These are phyloP conservation scores for Echiichthys vipera DNA, from an alignment of 2,797 vertebrate genomes.

Conservation along the genomic window DNA sequence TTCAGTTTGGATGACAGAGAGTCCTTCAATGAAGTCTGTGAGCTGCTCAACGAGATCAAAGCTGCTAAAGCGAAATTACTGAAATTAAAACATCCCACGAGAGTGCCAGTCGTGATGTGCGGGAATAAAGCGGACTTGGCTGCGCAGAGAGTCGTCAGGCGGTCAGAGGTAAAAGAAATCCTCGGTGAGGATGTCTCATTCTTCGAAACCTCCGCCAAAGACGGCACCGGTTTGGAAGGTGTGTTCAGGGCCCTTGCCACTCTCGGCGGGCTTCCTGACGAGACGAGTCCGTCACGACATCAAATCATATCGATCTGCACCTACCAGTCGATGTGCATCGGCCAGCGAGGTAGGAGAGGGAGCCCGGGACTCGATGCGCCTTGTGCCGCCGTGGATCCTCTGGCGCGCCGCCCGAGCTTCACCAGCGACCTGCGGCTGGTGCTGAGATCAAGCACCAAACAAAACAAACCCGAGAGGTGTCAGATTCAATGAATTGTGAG, in stretches of 20 bases:
- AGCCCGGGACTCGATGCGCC: constrained; percentile 58
- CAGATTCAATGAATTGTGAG: constrained; percentile 85
- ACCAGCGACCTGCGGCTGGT: constrained; percentile 82
- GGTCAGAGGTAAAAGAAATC: constrained; percentile 46
- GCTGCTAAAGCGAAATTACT: constrained; percentile 76
- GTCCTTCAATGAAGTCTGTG: constrained; percentile 75
- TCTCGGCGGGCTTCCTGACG: constrained; percentile 78
- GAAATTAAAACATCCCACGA: constrained; percentile 68
- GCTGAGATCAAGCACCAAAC: constrained; percentile 80
- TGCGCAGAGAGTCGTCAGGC: constrained; percentile 54
- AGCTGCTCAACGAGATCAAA: constrained; percentile 76
- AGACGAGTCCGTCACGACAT: constrained; percentile 79
- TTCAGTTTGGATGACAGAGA: constrained; percentile 81
- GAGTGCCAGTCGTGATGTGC: constrained; percentile 74
- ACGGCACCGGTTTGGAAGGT: constrained; percentile 70
- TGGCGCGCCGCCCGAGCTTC: constrained; percentile 83
- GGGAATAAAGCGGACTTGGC: constrained; percentile 82
- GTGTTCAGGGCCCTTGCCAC: constrained; percentile 75
- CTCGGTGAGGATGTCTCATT: constrained; percentile 67
- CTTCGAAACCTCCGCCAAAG: constrained; percentile 84
- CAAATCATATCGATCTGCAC: constrained; percentile 74
- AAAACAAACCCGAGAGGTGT: constrained; percentile 83
- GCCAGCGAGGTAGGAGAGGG: constrained; percentile 59
- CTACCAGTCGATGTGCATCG: constrained; percentile 74
- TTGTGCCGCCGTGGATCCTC: constrained; percentile 79